Percentiles rank a stretch among this genome's conserved stretches.
Evolutionary conservation across 2,113 vertebrate genomes (phyloP).

Genomic region (Smithornis capensis): DNA sequence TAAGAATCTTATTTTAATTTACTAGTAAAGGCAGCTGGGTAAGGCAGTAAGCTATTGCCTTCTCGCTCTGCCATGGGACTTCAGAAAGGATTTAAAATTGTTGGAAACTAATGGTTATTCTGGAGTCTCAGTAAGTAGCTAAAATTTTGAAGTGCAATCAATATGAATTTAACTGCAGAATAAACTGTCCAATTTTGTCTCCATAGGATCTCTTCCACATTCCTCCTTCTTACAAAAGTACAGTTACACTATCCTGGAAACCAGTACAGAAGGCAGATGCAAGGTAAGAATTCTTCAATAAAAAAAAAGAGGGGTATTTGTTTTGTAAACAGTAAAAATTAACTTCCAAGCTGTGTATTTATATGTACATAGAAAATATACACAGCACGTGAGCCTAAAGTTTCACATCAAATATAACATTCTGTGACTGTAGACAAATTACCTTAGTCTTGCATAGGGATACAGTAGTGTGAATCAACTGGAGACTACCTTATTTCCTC

Average conservation of each 20-base stretch:
- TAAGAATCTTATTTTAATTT: not conserved
- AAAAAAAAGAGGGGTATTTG: not conserved
- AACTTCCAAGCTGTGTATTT: not conserved
- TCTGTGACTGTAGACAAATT: not conserved
- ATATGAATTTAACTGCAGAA: not conserved
- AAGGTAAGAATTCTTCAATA: constrained; percentile 71
- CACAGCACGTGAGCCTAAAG: not conserved
- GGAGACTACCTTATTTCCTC: not conserved
- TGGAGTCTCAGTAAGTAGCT: not conserved
- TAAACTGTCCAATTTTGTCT: constrained; percentile 38
- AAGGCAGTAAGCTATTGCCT: not conserved
- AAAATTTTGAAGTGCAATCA: not conserved
- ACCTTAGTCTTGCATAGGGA: not conserved
- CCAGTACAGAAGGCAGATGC: constrained; percentile 92
- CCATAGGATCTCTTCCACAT: constrained; percentile 96
- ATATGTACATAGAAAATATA: not conserved
- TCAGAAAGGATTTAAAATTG: not conserved
- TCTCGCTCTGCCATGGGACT: not conserved
- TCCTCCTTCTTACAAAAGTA: constrained; percentile 98
- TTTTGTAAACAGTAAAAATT: not conserved
- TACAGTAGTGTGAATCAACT: not conserved
- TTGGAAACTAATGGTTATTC: not conserved
- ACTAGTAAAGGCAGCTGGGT: not conserved
- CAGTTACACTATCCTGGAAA: constrained; percentile 96
- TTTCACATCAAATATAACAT: not conserved